Conservation (phyloP, 2,888 invertebrate genomes). For the Amblyjoppa fuscipennis region DNA sequence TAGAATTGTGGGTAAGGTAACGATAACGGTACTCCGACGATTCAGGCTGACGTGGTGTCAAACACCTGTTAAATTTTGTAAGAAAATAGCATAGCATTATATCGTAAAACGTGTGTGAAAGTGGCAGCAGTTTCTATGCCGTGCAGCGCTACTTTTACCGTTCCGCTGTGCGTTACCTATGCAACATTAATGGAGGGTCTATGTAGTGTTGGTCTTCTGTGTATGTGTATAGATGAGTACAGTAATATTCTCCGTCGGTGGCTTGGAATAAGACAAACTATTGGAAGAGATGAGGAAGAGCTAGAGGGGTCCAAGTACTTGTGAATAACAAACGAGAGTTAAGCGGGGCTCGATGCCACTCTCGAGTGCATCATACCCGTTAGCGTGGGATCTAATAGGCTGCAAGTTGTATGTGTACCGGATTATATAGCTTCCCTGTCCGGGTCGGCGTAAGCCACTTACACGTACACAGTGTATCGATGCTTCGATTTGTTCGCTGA, state of each 20-base stretch:
- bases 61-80: conserved; percentile 6
- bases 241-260: conserved; percentile 10
- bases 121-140: conserved; percentile 21
- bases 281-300: conserved; percentile 23
- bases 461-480: conserved; percentile 36
- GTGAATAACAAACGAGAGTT: conserved; percentile 46
- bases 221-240: background rate
- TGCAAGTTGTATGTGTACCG: conserved; percentile 73
- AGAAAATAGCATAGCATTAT: conserved; percentile 37
- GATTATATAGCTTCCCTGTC: conserved; percentile 75
- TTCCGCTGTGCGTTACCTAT: conserved; percentile 13
- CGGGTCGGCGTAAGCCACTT: conserved; percentile 70
- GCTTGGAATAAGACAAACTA: conserved; percentile 32
- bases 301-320: conserved; percentile 27
- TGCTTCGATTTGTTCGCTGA: background rate
- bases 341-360: conserved; percentile 42
- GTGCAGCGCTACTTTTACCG: background rate
- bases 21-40: background rate
- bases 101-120: conserved; percentile 30
- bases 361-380: conserved; percentile 37
- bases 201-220: conserved; percentile 9
- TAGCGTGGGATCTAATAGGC: conserved; percentile 71
- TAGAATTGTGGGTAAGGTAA: background rate
- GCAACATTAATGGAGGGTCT: conserved; percentile 20
- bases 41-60: background rate